Evolutionary conservation across 2,797 vertebrate species (phyloP), one percentile per base, ranked within the genome.

Genomic region (Lithobates pipiens): DNA sequence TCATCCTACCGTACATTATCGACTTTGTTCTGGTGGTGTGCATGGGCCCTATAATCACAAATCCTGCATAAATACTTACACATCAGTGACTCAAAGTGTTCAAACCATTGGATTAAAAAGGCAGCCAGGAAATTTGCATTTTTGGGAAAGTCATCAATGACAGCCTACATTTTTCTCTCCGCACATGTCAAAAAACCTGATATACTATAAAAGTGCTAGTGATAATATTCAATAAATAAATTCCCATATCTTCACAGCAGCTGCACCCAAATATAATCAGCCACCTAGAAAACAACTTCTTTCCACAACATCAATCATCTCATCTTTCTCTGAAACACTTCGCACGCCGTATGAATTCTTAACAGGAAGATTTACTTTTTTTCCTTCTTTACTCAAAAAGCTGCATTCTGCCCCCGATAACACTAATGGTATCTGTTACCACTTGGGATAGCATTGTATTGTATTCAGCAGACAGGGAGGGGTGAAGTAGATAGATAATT

Each of bases 401-500:
- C 61, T 10, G 21, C 16, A 29, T 39, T 27, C 3, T 25, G 39
- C 16, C 39, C 34, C 34, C 11, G 11, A 29, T 36, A 34, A 57
- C 32, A 25, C 5, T 65, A 44, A 44, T 77, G 9, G 2, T 34
- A 27, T 32, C 27, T 46, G 23, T 34, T 57, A 54, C 16, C 29
- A 54, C 13, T 29, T 11, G 10, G 10, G 5, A 16, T 11, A 1
- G 10, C 25, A 15, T 4, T 23, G 5, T 29, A 39, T 8, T 79
- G 18, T 50, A n/a, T 27, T 23, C 13, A 25, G 16, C 44, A 16
- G 18, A 57, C n/a, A 69, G 46, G 34, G 61, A 82, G 54, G 54
- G 34, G 67, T 13, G 42, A 34, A 68, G 27, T 61, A 82, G 8
- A 70, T 34, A 36, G 68, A 73, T 63, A 73, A 84, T 84, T 84